These are phyloP conservation scores for Polyommatus icarus DNA, from an alignment of 2,888 invertebrate genomes.

Conservation along the genomic window DNA sequence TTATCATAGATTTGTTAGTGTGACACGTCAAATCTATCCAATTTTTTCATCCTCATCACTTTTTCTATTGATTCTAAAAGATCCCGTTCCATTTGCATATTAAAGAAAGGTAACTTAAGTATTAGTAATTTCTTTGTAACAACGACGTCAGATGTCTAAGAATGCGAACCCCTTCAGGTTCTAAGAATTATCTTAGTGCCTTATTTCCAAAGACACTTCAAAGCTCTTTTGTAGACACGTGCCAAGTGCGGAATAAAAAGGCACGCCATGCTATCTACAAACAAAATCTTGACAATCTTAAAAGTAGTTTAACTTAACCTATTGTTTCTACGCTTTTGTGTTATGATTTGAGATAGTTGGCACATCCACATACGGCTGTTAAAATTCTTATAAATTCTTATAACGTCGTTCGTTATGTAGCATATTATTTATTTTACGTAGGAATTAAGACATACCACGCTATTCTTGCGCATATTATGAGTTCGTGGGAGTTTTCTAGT, in stretches of 20 bases:
- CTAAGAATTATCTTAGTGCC: neutral
- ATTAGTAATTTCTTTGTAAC: too few relatives aligned
- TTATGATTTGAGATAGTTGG: neutral
- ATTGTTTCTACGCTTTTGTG: neutral
- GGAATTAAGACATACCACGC: too few relatives aligned
- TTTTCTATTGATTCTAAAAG: too few relatives aligned
- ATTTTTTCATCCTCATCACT: too few relatives aligned
- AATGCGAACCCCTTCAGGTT: neutral
- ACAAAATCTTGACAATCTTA: neutral
- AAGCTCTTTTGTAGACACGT: neutral
- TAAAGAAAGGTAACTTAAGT: too few relatives aligned
- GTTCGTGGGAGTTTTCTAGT: too few relatives aligned
- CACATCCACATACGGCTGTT: neutral
- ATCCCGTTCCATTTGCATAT: neutral
- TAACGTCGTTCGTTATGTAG: neutral
- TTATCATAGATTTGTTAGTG: too few relatives aligned
- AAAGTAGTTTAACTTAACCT: neutral
- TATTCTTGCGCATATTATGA: too few relatives aligned
- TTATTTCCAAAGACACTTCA: neutral
- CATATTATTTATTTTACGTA: too few relatives aligned
- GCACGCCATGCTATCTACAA: neutral
- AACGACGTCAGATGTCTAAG: neutral
- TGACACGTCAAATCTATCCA: too few relatives aligned
- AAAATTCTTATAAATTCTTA: neutral
- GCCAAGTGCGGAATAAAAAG: neutral